phyloP scores from a whole-genome alignment of 2,797 vertebrate genomes.

The Hirundo rustica region DNA sequence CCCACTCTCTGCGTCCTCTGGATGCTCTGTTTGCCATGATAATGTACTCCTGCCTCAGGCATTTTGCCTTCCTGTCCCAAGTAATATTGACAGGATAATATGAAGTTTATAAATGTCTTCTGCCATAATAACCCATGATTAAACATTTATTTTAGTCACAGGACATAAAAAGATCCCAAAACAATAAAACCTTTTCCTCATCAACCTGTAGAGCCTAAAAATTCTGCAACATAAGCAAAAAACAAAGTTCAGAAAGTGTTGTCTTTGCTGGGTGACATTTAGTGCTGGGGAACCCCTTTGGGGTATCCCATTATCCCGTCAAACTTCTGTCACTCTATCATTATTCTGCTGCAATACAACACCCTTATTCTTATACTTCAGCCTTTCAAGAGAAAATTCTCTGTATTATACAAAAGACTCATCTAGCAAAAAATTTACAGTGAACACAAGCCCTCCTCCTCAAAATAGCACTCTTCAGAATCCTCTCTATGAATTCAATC shows the following conservation, averaged over 20 bases:
- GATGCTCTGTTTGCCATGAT: neutral
- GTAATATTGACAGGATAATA: neutral
- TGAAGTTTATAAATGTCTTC: neutral
- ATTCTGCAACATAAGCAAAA: neutral
- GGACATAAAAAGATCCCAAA: neutral
- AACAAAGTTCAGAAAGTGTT: neutral
- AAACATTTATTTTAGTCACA: neutral
- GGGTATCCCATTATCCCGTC: neutral
- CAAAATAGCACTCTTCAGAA: neutral
- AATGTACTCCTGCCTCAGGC: neutral
- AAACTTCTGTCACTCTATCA: neutral
- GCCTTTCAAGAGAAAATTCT: neutral
- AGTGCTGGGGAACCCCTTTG: neutral
- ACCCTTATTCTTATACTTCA: neutral
- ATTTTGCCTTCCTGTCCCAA: neutral
- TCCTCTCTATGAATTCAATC: neutral
- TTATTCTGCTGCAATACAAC: neutral
- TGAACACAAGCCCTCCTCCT: neutral
- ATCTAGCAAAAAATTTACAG: neutral
- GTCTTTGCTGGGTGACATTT: neutral
- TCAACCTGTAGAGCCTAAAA: neutral
- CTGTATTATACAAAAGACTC: neutral
- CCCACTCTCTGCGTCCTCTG: neutral
- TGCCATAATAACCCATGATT: neutral
- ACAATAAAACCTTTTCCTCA: neutral